Evolutionary conservation across 2,888 invertebrate genomes (phyloP).

Genomic region (Aelia acuminata): DNA sequence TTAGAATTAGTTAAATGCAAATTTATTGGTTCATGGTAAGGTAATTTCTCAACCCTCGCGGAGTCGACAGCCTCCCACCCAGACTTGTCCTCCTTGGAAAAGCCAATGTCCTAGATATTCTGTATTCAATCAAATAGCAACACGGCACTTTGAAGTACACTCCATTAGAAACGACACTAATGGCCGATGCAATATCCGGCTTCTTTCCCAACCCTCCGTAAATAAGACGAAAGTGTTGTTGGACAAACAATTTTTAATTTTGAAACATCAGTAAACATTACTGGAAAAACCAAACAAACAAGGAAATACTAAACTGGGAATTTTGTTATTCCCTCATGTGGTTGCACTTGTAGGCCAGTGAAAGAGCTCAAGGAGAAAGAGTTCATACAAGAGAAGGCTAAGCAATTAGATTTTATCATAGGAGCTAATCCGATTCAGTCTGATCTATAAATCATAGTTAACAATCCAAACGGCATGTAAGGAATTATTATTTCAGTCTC

Average conservation of each 20-base stretch:
- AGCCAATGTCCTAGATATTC: not conserved
- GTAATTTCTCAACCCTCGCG: not conserved
- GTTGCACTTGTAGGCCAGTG: not conserved
- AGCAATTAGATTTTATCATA: not conserved
- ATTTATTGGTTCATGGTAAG: not conserved
- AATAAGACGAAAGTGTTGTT: not conserved
- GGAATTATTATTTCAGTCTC: not conserved
- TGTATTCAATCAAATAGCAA: not conserved
- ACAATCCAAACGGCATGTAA: not conserved
- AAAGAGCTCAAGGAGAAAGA: not conserved
- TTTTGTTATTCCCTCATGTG: not conserved
- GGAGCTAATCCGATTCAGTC: not conserved
- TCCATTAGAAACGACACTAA: not conserved
- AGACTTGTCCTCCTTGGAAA: not conserved
- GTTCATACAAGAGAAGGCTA: not conserved
- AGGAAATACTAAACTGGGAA: not conserved
- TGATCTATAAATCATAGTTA: not conserved
- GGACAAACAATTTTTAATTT: not conserved
- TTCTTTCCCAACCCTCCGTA: not conserved
- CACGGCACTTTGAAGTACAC: not conserved
- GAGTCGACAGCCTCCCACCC: not conserved
- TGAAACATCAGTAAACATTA: not conserved
- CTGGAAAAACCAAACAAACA: not conserved
- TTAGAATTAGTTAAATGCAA: not conserved
- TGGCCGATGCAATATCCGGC: not conserved